A percentile compares a stretch with the other conserved stretches of the same genome.
Evolutionary conservation across 2,797 vertebrate species (phyloP).

Genomic region (Trichosurus vulpecula): DNA sequence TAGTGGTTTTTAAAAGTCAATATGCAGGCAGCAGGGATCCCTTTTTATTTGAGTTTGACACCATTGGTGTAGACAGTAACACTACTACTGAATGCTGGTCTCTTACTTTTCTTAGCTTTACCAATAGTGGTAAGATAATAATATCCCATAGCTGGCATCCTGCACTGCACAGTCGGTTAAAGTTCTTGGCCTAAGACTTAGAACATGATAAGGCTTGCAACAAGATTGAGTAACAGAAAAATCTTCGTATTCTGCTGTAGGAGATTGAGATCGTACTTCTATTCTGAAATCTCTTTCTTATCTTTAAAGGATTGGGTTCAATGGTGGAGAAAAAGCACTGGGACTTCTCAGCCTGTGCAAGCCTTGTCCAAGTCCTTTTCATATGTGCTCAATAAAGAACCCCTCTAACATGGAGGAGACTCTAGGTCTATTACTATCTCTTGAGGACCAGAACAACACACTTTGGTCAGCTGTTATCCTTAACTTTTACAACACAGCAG

Average conservation of each 20-base stretch:
- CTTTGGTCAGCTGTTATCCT: background rate
- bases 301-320: background rate
- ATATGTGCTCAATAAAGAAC: background rate
- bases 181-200: background rate
- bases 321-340: fast-evolving
- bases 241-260: background rate
- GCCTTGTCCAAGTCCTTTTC: background rate
- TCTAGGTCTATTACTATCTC: too few species aligned
- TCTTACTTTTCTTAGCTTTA: background rate
- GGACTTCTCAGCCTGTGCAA: background rate
- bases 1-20: background rate
- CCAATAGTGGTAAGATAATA: background rate
- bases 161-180: background rate
- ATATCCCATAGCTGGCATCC: background rate
- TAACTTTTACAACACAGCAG: background rate
- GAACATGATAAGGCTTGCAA: background rate
- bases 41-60: background rate
- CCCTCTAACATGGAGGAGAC: too few species aligned
- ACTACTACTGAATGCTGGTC: background rate
- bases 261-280: background rate
- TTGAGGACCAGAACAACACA: too few species aligned
- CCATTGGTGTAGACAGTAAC: background rate
- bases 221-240: background rate
- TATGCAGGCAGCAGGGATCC: background rate
- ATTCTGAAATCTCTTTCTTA: background rate